Percentiles rank a stretch among this genome's conserved stretches.
Evolutionary conservation across 1,140 invertebrate genomes (phyloP).

Genomic region (Drosophila ercepeae): DNA sequence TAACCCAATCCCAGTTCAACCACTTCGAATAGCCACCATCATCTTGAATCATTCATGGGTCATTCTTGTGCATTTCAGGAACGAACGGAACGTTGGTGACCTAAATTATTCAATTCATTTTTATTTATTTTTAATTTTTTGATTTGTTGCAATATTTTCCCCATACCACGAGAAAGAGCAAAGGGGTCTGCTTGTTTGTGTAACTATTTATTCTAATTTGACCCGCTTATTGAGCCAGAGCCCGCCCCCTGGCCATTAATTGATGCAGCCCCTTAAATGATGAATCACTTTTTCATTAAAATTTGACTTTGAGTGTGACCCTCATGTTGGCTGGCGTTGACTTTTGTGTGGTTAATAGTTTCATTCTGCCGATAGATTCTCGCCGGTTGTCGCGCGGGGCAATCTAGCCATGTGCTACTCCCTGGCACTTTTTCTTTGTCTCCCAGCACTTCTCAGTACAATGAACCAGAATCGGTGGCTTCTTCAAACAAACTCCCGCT

Average conservation of each 20-base stretch:
- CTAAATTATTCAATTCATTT: constrained; percentile 83
- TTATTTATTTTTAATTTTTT: constrained; percentile 84
- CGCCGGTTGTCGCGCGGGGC: neutral
- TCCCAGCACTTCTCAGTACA: constrained; percentile 16
- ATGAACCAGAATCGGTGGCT: constrained; percentile 26
- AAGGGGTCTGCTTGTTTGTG: constrained; percentile 79
- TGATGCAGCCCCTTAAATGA: constrained; percentile 74
- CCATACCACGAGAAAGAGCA: constrained; percentile 9
- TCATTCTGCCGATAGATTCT: constrained; percentile 28
- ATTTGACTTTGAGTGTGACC: constrained; percentile 79
- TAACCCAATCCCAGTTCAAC: constrained; percentile 27
- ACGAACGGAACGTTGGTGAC: constrained; percentile 56
- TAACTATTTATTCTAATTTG: constrained; percentile 83
- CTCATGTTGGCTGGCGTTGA: constrained; percentile 60
- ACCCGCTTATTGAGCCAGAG: constrained; percentile 72
- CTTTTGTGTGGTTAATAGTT: constrained; percentile 60
- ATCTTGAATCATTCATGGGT: constrained; percentile 37
- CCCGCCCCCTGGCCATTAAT: constrained; percentile 51
- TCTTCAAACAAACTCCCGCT: constrained; percentile 22
- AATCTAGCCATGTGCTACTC: constrained; percentile 12
- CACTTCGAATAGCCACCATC: constrained; percentile 13
- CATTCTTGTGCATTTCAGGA: constrained; percentile 22
- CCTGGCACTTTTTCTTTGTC: constrained; percentile 5
- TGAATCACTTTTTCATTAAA: constrained; percentile 83
- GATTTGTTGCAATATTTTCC: constrained; percentile 76